Percentiles rank a stretch among this genome's conserved stretches.
Evolutionary conservation across 2,113 vertebrate genomes (phyloP).

Genomic region (Myxocyprinus asiaticus): DNA sequence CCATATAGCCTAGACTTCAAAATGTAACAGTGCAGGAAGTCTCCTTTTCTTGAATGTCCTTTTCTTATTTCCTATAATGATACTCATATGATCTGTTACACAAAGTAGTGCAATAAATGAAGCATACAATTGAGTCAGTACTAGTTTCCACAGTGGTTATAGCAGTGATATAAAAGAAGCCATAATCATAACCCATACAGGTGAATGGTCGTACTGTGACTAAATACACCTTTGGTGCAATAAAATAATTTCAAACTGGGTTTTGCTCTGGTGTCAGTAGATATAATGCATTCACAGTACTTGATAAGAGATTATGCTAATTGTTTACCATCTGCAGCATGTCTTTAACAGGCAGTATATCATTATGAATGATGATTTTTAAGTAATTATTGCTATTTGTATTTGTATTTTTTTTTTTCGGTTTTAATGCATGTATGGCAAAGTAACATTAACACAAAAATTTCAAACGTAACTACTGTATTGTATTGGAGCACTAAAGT

Average conservation of each 20-base stretch:
- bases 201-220: not conserved
- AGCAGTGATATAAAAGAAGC: not conserved
- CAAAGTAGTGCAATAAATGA: not conserved
- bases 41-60: too few species aligned
- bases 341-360: constrained; percentile 3
- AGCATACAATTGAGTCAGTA: not conserved
- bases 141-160: not conserved
- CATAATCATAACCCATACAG: not conserved
- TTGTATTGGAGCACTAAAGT: constrained; percentile 30
- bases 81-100: not conserved
- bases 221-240: constrained; percentile 3
- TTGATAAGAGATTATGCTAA: constrained; percentile 15
- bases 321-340: not conserved
- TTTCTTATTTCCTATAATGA: not conserved
- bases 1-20: not conserved
- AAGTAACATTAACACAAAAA: too few species aligned
- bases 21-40: not conserved
- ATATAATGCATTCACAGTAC: not conserved
- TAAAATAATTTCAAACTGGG: not conserved
- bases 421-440: not conserved
- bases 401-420: not conserved
- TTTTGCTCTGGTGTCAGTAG: constrained; percentile 8
- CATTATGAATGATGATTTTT: constrained; percentile 14
- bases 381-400: constrained; percentile 33
- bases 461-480: not conserved